Conservation (phyloP, 2,797 vertebrate species). For the Hoplostethus atlanticus region DNA sequence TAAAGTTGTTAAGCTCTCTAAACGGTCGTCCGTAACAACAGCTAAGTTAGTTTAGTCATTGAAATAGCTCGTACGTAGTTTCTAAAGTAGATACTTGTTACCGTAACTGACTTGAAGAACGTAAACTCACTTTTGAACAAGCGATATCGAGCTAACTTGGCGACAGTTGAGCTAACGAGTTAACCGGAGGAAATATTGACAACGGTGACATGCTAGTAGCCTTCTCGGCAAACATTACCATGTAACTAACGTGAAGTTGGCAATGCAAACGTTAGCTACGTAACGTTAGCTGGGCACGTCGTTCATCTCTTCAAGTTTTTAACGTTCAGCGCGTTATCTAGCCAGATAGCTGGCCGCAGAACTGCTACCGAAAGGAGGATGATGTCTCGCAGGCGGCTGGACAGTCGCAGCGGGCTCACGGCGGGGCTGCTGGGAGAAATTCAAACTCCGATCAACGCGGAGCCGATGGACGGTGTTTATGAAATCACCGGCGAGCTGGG, state of each 20-base stretch:
- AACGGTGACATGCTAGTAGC: background rate
- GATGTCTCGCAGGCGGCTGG: slow-evolving; percentile 91
- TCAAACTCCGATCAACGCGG: slow-evolving; percentile 87
- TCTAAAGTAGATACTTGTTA: no score
- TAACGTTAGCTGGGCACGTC: slow-evolving; percentile 5
- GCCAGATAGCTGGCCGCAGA: slow-evolving; percentile 9
- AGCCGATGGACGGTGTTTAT: slow-evolving; percentile 88
- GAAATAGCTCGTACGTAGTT: accelerated
- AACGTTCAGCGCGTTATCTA: background rate
- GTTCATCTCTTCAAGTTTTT: background rate
- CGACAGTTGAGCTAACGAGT: background rate
- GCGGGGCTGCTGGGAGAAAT: slow-evolving; percentile 87
- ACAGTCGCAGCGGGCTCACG: slow-evolving; percentile 85
- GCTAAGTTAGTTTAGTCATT: background rate
- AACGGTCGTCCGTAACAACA: background rate
- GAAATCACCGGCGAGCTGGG: slow-evolving; percentile 90
- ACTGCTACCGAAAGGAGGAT: slow-evolving; percentile 13
- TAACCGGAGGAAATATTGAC: background rate
- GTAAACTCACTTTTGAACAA: slow-evolving; percentile 49
- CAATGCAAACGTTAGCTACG: slow-evolving; percentile 3
- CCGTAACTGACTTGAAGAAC: background rate
- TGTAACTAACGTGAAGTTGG: slow-evolving; percentile 22
- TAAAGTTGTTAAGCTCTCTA: slow-evolving; percentile 8
- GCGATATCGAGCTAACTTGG: slow-evolving; percentile 40
- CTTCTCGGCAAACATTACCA: slow-evolving; percentile 25